phyloP scores from a whole-genome alignment of 2,888 invertebrate species.

The Halictus quadricinctus region DNA sequence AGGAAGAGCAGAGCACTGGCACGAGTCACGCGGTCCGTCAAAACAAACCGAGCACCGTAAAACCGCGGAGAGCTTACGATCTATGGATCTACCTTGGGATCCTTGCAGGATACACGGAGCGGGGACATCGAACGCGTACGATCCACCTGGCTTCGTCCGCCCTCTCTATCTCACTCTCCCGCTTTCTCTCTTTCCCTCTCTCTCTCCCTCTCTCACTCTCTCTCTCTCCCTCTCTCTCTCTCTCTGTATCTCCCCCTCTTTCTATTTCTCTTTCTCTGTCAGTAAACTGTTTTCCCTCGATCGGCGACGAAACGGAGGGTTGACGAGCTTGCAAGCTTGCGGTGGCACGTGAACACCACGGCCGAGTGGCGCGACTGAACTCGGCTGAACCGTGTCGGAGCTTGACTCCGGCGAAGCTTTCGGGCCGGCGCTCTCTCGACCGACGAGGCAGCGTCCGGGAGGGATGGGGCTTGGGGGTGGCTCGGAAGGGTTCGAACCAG shows the following conservation, averaged over 20 bases:
- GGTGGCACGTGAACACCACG: constrained; percentile 71
- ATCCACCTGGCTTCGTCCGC: constrained; percentile 46
- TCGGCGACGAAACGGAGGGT: constrained; percentile 5
- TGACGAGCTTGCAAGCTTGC: constrained; percentile 57
- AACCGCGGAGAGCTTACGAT: constrained; percentile 31
- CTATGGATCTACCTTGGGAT: constrained; percentile 53
- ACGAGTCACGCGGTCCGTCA: constrained; percentile 35
- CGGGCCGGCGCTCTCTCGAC: constrained; percentile 56
- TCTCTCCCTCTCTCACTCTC: neutral
- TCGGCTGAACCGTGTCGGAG: constrained; percentile 76
- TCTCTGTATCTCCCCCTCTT: neutral
- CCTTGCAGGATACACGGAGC: constrained; percentile 46
- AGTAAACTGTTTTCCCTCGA: neutral
- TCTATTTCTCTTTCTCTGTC: neutral
- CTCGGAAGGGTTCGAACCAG: constrained; percentile 1
- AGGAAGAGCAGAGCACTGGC: constrained; percentile 14
- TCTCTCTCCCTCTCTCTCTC: neutral
- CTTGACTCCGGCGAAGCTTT: constrained; percentile 67
- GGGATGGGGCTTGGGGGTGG: constrained; percentile 3
- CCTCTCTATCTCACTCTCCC: neutral
- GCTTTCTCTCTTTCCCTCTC: neutral
- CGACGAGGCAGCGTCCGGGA: constrained; percentile 17
- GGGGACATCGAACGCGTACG: constrained; percentile 60
- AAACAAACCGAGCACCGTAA: constrained; percentile 47
- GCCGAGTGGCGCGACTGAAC: constrained; percentile 77